phyloP scores from a whole-genome alignment of 1,140 invertebrate species.

The Drosophila tropicalis region DNA sequence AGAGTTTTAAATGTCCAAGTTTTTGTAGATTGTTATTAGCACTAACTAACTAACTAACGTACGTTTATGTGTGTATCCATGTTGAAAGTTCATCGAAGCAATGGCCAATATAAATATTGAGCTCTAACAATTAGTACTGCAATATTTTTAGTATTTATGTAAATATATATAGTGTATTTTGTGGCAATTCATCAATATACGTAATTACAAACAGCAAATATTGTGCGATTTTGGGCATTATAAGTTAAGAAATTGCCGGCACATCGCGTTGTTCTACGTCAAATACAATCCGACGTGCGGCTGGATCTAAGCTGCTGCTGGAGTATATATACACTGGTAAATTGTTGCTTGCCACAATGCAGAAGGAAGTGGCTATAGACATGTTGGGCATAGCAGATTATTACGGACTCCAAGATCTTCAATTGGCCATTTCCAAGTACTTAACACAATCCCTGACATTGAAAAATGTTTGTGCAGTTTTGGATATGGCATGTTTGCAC shows the following conservation, averaged over 20 bases:
- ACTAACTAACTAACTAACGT: too few species aligned
- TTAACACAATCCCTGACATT: conserved; percentile 93
- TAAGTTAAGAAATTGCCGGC: too few species aligned
- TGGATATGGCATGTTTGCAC: conserved; percentile 92
- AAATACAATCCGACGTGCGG: conserved; percentile 94
- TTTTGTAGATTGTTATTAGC: conserved; percentile 5
- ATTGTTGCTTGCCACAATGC: conserved; percentile 92
- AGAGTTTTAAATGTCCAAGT: conserved; percentile 4
- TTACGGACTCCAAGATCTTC: conserved; percentile 96
- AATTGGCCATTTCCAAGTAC: conserved; percentile 96
- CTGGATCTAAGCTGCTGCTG: conserved; percentile 91
- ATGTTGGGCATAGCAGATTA: conserved; percentile 95
- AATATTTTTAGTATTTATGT: conserved; percentile 13
- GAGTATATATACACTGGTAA: conserved; percentile 97
- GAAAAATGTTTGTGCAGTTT: conserved; percentile 95
- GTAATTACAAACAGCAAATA: conserved; percentile 3
- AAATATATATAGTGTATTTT: neutral
- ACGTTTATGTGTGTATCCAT: neutral
- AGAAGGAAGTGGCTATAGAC: conserved; percentile 94
- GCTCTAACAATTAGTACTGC: conserved; percentile 3
- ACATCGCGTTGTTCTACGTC: too few species aligned
- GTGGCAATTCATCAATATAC: conserved; percentile 6
- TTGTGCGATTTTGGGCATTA: too few species aligned
- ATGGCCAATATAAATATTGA: conserved; percentile 2
- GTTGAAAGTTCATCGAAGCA: neutral